A percentile compares a stretch with the other conserved stretches of the same genome.
Evolutionary conservation across 2,113 vertebrate species (phyloP).

Genomic region (Oncorhynchus masou): DNA sequence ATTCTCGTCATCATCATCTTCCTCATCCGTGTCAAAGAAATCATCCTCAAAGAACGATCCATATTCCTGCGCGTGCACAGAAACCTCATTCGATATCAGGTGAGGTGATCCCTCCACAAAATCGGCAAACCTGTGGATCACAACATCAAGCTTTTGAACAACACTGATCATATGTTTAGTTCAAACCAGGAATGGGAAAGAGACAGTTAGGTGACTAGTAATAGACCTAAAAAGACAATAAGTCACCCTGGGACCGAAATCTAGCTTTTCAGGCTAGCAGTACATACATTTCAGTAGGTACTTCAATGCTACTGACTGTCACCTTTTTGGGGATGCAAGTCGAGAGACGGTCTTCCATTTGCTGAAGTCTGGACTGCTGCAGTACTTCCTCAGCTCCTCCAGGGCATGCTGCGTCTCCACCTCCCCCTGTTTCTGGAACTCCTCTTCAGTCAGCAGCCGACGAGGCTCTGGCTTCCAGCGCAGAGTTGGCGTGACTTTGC

Average conservation of each 20-base stretch:
- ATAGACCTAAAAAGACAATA: no score
- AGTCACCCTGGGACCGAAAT: no score
- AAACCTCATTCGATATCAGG: constrained; percentile 81
- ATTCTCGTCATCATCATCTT: constrained; percentile 57
- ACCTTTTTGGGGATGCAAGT: constrained; percentile 93
- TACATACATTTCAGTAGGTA: no score
- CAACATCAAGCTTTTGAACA: not conserved
- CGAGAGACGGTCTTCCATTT: constrained; percentile 86
- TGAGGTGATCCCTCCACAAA: constrained; percentile 89
- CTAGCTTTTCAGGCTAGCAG: no score
- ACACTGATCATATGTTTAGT: not conserved
- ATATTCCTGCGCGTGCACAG: constrained; percentile 85
- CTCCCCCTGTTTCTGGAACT: constrained; percentile 85
- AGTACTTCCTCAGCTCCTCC: constrained; percentile 81
- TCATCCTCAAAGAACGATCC: constrained; percentile 79
- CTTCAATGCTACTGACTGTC: constrained; percentile 7
- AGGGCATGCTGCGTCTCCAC: constrained; percentile 85
- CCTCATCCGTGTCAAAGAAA: constrained; percentile 78
- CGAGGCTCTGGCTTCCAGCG: constrained; percentile 72
- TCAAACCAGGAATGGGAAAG: not conserved
- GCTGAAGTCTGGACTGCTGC: constrained; percentile 85
- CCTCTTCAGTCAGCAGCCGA: constrained; percentile 87
- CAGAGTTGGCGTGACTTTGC: constrained; percentile 70
- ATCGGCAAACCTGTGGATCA: constrained; percentile 86
- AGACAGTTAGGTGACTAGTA: no score